Evolutionary conservation across 2,113 vertebrate species (phyloP), one percentile per base, ranked within the genome.

Genomic region (Actenoides hombroni): DNA sequence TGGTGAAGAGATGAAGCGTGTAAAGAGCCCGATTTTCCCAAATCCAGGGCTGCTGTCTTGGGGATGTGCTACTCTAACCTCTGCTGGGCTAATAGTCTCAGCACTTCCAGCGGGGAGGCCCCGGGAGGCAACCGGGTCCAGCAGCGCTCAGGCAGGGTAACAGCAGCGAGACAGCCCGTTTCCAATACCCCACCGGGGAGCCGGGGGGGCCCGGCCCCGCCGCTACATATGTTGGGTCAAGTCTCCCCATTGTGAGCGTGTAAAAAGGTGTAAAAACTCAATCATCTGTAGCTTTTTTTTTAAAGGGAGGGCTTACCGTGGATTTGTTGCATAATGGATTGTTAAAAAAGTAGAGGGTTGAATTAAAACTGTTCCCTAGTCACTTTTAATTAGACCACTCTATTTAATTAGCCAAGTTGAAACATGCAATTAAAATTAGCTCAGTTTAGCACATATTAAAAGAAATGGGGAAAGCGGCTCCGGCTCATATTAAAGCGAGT

Each of bases 151-250:
- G 98, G 97, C 98, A 96, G 98, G 98, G 96, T 98, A 84, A 96
- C 97, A 96, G 98, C 98, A 88, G 98, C 97, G 96, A 96, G 97
- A 96, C 97, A 98, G 98, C 96, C 97, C 98, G 81, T 92, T 96
- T 83, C 87, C 96, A 98, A 98, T 97, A 81, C 98, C 97, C 95
- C 98, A 79, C 98, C 96, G 91, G 98, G 98, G 98, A 97, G 97
- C 98, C 83, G 97, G 90, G 98, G 98, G 98, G 98, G 98, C 95
- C 97, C 97, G 96, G 98, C 98, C 98, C 98, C 98, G 97, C 98
- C 98, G 98, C 98, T 99, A 98, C 98, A 99, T 98, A 99, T 98
- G 98, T 98, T 98, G 98, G 98, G 98, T 99, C 98, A 99, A 98
- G 98, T 98, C 98, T 97, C 97, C 97, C 98, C 97, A 98, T 99